These are phyloP conservation scores for Macaca fascicularis DNA, from an alignment of 2,113 vertebrate species.

Conservation along the genomic window T2T-MFA8v1.1 NC_088384.1:73396001-73396500, in stretches of 20 bases:
- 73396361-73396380: not conserved
- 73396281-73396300: too few species aligned
- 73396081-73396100: too few species aligned
- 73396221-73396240: too few species aligned
- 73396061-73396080: too few species aligned
- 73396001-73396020: not conserved
- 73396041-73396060: not conserved
- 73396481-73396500: not conserved
- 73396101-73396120: too few species aligned
- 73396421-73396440: not conserved
- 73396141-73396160: too few species aligned
- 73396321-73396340: not conserved
- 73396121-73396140: too few species aligned
- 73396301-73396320: too few species aligned
- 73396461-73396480: not conserved
- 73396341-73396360: not conserved
- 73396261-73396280: too few species aligned
- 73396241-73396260: too few species aligned
- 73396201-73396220: too few species aligned
- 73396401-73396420: not conserved
- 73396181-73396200: accelerated
- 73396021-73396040: not conserved
- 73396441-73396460: not conserved
- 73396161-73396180: too few species aligned
- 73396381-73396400: not conserved